These are phyloP conservation scores for Corythoichthys haematopterus DNA, from an alignment of 2,113 vertebrate species.

Conservation along the genomic window DNA sequence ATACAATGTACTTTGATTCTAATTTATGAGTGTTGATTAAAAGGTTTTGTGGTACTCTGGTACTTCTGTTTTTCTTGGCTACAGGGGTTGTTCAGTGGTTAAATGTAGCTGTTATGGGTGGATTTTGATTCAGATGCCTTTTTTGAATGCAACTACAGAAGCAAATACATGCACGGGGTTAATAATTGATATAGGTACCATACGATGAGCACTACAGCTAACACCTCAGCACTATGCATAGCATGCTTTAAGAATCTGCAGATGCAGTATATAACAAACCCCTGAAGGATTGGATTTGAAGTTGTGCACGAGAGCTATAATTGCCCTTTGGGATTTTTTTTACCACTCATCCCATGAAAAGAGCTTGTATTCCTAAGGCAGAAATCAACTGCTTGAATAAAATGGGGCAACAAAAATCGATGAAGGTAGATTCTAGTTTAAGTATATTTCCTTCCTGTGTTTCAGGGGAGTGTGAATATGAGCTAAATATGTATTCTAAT, in stretches of 20 bases:
- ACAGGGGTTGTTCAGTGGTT: no score
- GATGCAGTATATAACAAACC: conserved; percentile 23
- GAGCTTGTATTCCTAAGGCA: conserved; percentile 40
- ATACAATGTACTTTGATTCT: no score
- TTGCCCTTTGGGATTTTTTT: conserved; percentile 21
- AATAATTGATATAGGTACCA: conserved; percentile 27
- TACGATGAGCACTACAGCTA: conserved; percentile 1
- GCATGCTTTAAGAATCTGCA: conserved; percentile 37
- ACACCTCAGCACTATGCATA: conserved; percentile 18
- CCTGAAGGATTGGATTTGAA: conserved; percentile 25
- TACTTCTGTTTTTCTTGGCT: no score
- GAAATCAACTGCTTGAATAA: conserved; percentile 9
- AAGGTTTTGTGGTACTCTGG: no score
- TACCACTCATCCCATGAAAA: conserved; percentile 40
- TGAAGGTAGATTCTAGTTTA: conserved; percentile 13
- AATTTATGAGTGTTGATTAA: no score
- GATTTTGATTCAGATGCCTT: not conserved
- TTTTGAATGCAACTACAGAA: not conserved
- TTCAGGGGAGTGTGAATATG: not conserved
- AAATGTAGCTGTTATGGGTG: not conserved
- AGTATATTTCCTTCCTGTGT: not conserved
- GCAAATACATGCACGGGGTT: not conserved
- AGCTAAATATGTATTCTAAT: not conserved
- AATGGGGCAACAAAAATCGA: conserved; percentile 6
- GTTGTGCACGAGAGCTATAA: conserved; percentile 13